phyloP scores from a whole-genome alignment of 2,888 invertebrate genomes.

The Arge pagana region DNA sequence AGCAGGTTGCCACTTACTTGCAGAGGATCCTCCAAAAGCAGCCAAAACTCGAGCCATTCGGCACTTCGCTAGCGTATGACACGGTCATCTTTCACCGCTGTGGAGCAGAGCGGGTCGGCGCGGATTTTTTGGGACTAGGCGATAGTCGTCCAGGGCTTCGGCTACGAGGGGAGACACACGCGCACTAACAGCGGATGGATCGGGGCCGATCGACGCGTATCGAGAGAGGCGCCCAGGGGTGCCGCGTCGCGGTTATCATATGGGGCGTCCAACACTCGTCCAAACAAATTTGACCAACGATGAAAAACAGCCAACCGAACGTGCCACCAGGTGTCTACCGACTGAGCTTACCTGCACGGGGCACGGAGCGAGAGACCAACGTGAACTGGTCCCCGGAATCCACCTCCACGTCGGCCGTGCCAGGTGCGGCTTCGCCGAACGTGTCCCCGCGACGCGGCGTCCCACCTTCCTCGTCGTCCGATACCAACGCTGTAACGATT shows the following conservation, averaged over 20 bases:
- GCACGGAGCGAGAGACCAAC: conserved; percentile 41
- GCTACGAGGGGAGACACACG: neutral
- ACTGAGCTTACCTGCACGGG: conserved; percentile 51
- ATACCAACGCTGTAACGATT: neutral
- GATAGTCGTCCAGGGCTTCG: too few species aligned
- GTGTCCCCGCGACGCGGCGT: conserved; percentile 6
- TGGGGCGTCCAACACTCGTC: conserved; percentile 7
- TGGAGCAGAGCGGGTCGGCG: neutral
- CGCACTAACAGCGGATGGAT: conserved; percentile 4
- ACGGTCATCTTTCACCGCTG: conserved; percentile 71
- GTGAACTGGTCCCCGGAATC: conserved; percentile 43
- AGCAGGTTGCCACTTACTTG: conserved; percentile 74
- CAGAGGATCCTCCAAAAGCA: conserved; percentile 89
- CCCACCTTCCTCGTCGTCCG: conserved; percentile 26
- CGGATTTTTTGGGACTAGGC: neutral
- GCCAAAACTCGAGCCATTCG: conserved; percentile 90
- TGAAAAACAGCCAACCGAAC: conserved; percentile 44
- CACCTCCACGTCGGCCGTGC: conserved; percentile 38
- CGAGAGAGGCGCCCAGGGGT: neutral
- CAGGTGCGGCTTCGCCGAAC: conserved; percentile 29
- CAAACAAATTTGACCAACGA: neutral
- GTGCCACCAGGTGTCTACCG: conserved; percentile 50
- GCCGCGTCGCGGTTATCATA: conserved; percentile 32
- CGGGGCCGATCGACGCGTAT: conserved; percentile 1
- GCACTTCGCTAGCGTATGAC: conserved; percentile 88